These are phyloP conservation scores for Characodon lateralis DNA, from an alignment of 2,797 vertebrate species.

Conservation along the genomic window DNA sequence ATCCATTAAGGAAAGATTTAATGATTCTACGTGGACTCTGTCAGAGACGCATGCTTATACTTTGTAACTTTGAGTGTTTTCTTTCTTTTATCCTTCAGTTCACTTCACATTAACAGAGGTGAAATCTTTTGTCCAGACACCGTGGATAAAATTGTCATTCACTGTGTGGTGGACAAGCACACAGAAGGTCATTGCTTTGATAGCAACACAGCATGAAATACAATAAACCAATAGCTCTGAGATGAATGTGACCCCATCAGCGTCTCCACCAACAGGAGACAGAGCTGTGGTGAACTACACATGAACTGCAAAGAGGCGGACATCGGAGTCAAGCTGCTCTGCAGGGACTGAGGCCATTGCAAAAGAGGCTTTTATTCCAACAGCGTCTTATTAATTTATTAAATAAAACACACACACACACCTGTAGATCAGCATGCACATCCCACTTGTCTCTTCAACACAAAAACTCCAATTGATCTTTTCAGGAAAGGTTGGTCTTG, in stretches of 20 bases:
- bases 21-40: slow-evolving; percentile 5
- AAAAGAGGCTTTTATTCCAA: slow-evolving; percentile 26
- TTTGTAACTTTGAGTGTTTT: slow-evolving; percentile 12
- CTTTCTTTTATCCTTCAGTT: slow-evolving; percentile 56
- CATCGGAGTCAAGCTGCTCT: slow-evolving; percentile 43
- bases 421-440: slow-evolving; percentile 22
- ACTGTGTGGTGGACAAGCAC: slow-evolving; percentile 38
- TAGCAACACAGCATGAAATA: slow-evolving; percentile 59
- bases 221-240: slow-evolving; percentile 57
- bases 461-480: slow-evolving; percentile 51
- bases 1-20: slow-evolving; percentile 18
- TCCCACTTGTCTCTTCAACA: slow-evolving; percentile 51
- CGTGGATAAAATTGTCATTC: slow-evolving; percentile 41
- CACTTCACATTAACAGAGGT: slow-evolving; percentile 32
- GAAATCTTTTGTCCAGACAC: slow-evolving; percentile 38
- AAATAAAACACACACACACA: slow-evolving; percentile 6
- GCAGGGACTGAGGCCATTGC: slow-evolving; percentile 39
- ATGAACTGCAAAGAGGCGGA: slow-evolving; percentile 40
- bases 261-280: slow-evolving; percentile 21
- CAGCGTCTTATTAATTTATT: slow-evolving; percentile 37
- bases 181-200: slow-evolving; percentile 59
- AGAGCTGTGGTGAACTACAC: slow-evolving; percentile 43
- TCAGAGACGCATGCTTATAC: background rate
- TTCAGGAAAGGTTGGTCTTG: slow-evolving; percentile 35
- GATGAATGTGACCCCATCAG: slow-evolving; percentile 63